Evolutionary conservation across 2,888 invertebrate species (phyloP), one percentile per base, ranked within the genome.

Genomic region (Agrochola lychnidis): DNA sequence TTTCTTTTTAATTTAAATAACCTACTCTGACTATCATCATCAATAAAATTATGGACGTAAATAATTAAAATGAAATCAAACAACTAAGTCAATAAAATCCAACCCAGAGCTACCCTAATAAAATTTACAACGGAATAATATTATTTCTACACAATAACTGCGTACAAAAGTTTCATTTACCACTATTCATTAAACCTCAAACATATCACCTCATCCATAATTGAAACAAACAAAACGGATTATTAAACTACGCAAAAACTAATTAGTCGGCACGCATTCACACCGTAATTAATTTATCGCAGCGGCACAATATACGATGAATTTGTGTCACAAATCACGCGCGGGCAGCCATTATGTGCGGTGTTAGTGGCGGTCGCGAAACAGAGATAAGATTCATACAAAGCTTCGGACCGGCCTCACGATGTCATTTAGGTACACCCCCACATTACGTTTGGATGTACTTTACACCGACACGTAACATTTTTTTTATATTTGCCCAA

Each of bases 331-430:
- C 88, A 87, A 86, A 87, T 87, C 87, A 87, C 84, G 84, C 69
- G 66, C 57, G 80, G 70, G 64, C 79, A 48, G 64, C 78, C 79
- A 82, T 87, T 84, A 86, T 79, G 80, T 84, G 76, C 82, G 84
- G 80, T 84, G 84, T 82, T 88, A 89, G 89, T 85, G 83, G 89
- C 84, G 87, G 83, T 84, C 88, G 85, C 88, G 85, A 87, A 88
- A 90, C 87, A 88, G 80, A 89, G 91, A 91, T 91, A 91, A 91
- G 90, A 90, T 90, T 88, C 88, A 87, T 90, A 89, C 89, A 89
- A 88, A 90, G 86, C 84, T 87, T 89, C 77, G 86, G 89, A 83
- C 88, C 86, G 85, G 75, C 86, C 88, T 88, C 88, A 91, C 84
- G 85, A 84, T 82, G 87, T 89, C 88, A 81, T 87, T 88, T 85